Evolutionary conservation across 2,113 vertebrate genomes (phyloP), one percentile per base, ranked within the genome.

Genomic region (Myotis davidii): DNA sequence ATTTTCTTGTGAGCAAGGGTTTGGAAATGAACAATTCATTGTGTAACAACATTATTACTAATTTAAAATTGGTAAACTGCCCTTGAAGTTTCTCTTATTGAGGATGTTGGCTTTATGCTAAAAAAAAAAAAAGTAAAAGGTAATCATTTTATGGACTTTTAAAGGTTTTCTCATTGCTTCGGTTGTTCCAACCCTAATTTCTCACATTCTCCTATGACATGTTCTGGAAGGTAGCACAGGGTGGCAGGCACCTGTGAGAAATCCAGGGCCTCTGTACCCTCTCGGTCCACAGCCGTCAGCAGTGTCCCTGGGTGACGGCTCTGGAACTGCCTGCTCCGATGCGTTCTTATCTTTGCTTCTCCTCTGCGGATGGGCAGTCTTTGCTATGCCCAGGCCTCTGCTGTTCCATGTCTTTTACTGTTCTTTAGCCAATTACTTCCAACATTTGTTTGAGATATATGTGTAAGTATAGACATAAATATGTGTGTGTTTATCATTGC

Each of bases 61-160:
- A 67, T 85, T 82, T 93, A 83, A 87, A 73, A 78, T 59, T 72
- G 34, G 25, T 39, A 85, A 93, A 69, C 74, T 79, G 17, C 34
- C 39, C 50, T 16, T 39, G 25, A 85, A 69, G n/a, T 91, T 81
- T 88, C 23, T 6, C 13, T 64, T 65, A 65, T 48, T 50, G 20
- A 86, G 8, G 20, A 83, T 77, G 48, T 52, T 92, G n/a, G 7
- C 14, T 69, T 54, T 65, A 34, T 67, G n/a, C 20, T 72, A 37
- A 69, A 69, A n/a, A 18, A n/a, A 3, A 50, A 84, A 61, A 65
- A 32, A 61, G 9, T 37, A 20, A 77, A 52, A 54, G 39, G 10
- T 59, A 76, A 1, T 50, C 7, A 39, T 81, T 69, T 2, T 16
- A 39, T 83, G 34, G 17, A 69, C 9, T 84, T 90, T 25, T 21